Conservation (phyloP, 2,797 vertebrate species). For the Ceyx erithaca region DNA sequence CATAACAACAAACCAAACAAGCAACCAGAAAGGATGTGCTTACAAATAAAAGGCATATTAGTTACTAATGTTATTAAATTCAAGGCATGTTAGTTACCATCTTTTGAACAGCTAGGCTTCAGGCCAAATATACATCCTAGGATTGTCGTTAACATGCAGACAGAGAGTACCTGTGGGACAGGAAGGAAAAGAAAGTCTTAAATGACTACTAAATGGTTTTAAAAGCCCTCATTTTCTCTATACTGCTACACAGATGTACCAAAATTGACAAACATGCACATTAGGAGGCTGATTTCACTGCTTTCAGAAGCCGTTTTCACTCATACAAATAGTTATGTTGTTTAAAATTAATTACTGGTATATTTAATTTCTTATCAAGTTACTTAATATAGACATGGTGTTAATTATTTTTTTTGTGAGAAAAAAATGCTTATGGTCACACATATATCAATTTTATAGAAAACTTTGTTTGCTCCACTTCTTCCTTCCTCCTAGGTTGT, state of each 20-base stretch:
- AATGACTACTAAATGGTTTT: background rate
- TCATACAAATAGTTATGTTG: background rate
- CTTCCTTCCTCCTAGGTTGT: background rate
- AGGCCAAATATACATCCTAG: slow-evolving; percentile 86
- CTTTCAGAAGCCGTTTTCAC: background rate
- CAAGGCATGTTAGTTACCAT: slow-evolving; percentile 80
- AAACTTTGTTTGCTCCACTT: background rate
- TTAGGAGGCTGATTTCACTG: background rate
- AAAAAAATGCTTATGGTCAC: background rate
- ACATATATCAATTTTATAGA: background rate
- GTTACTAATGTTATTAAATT: slow-evolving; percentile 79
- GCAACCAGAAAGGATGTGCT: background rate
- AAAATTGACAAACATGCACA: background rate
- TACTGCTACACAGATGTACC: background rate
- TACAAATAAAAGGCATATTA: background rate
- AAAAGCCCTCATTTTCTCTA: background rate
- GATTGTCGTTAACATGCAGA: slow-evolving; percentile 86
- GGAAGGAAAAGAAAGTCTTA: slow-evolving; percentile 1
- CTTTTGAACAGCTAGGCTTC: slow-evolving; percentile 78
- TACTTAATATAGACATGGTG: background rate
- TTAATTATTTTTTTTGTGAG: background rate
- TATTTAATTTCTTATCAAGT: background rate
- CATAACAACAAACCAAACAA: no score
- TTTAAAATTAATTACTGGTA: background rate
- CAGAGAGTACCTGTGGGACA: slow-evolving; percentile 84